A percentile compares a stretch with the other conserved stretches of the same genome.
Evolutionary conservation across 2,113 vertebrate genomes (phyloP).

Genomic region (Pipra filicauda): DNA sequence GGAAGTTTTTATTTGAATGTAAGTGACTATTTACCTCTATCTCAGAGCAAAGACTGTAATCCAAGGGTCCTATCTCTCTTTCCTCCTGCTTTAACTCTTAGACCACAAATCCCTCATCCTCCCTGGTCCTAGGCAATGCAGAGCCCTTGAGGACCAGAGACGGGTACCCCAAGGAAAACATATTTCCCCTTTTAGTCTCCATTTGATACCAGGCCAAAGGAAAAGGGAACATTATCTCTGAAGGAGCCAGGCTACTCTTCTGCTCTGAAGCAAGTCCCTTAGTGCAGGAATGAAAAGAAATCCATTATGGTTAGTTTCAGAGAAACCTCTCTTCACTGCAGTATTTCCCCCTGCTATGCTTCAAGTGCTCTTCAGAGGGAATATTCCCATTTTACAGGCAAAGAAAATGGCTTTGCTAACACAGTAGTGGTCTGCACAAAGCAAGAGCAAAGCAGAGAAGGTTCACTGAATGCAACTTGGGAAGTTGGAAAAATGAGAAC

Average conservation of each 20-base stretch:
- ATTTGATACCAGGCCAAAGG: not conserved
- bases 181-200: not conserved
- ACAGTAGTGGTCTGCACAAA: conserved; percentile 15
- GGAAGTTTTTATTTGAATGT: conserved; percentile 25
- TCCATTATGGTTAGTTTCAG: conserved; percentile 1
- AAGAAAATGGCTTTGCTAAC: conserved; percentile 6
- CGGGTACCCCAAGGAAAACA: not conserved
- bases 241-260: not conserved
- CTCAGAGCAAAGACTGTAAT: not conserved
- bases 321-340: not conserved
- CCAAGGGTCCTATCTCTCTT: not conserved
- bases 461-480: not conserved
- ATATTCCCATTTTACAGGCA: conserved; percentile 16
- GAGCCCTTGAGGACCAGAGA: not conserved
- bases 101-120: not conserved
- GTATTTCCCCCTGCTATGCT: not conserved
- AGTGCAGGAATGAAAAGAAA: not conserved
- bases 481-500: not conserved
- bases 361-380: conserved; percentile 42
- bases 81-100: not conserved
- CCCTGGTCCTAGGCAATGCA: not conserved
- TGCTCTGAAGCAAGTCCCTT: not conserved
- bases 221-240: not conserved
- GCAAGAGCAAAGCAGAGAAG: not conserved
- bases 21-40: not conserved